Conservation (phyloP, 1,140 invertebrate species). For the Neodiprion fabricii region DNA sequence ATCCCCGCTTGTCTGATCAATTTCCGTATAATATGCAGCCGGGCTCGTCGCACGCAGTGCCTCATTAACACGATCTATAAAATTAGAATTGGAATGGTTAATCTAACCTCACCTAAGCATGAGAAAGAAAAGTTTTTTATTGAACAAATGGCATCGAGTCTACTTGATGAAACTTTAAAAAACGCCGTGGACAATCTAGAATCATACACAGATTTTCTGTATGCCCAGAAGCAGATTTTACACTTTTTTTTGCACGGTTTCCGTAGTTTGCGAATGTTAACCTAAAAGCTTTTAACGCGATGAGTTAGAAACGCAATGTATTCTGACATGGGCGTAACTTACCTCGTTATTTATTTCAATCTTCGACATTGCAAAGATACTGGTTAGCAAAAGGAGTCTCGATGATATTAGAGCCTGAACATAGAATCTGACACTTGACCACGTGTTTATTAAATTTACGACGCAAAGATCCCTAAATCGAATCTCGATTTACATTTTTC, state of each 20-base stretch:
- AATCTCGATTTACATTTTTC: too few species aligned
- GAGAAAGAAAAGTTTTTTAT: neutral
- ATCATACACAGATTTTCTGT: slow-evolving; percentile 9
- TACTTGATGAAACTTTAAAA: neutral
- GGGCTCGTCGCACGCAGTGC: slow-evolving; percentile 40
- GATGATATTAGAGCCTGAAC: too few species aligned
- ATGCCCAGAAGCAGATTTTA: slow-evolving; percentile 21
- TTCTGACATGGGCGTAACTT: slow-evolving; percentile 3
- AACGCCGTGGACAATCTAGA: slow-evolving; percentile 2
- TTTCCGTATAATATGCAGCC: slow-evolving; percentile 42
- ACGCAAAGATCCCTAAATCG: too few species aligned
- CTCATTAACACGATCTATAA: slow-evolving; percentile 52
- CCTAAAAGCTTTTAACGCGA: too few species aligned
- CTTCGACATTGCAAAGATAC: slow-evolving; percentile 31
- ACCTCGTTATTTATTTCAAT: slow-evolving; percentile 49
- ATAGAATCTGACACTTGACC: too few species aligned
- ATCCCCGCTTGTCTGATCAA: slow-evolving; percentile 41
- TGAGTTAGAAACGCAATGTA: too few species aligned
- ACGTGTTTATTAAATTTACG: too few species aligned
- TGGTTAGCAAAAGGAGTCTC: too few species aligned
- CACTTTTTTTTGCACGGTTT: neutral
- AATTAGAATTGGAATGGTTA: slow-evolving; percentile 15
- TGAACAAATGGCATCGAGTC: slow-evolving; percentile 17
- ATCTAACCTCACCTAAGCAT: too few species aligned
- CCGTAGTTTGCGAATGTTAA: too few species aligned